Conservation (phyloP, 2,113 vertebrate species). For the Neolamprologus hecqui region DNA sequence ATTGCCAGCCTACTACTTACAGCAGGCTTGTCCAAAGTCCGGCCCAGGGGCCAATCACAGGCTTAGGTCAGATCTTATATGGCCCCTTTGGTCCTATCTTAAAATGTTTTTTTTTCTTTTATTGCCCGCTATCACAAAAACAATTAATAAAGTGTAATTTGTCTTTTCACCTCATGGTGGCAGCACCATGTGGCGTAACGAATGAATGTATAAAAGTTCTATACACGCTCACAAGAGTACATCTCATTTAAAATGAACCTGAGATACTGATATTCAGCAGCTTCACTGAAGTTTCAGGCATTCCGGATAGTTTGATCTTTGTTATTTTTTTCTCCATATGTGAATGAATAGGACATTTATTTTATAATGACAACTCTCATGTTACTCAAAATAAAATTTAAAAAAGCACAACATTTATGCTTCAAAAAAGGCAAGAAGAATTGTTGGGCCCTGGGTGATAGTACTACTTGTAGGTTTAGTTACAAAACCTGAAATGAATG, state of each 20-base stretch:
- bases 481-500: background rate
- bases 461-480: background rate
- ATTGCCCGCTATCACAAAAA: background rate
- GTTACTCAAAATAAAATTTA: background rate
- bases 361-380: background rate
- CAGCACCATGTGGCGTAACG: background rate
- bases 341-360: background rate
- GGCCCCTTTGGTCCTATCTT: background rate
- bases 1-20: background rate
- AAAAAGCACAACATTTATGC: background rate
- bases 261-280: background rate
- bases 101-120: background rate
- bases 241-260: background rate
- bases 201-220: background rate
- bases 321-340: background rate
- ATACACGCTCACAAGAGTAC: background rate
- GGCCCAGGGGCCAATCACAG: background rate
- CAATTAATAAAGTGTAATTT: background rate
- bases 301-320: background rate
- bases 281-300: background rate
- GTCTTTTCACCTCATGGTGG: background rate
- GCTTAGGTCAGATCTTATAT: background rate
- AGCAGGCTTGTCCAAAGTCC: background rate
- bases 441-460: background rate
- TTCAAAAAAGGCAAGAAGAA: background rate